Evolutionary conservation across 2,888 invertebrate genomes (phyloP).

Genomic region (Drosophila prostipennis): DNA sequence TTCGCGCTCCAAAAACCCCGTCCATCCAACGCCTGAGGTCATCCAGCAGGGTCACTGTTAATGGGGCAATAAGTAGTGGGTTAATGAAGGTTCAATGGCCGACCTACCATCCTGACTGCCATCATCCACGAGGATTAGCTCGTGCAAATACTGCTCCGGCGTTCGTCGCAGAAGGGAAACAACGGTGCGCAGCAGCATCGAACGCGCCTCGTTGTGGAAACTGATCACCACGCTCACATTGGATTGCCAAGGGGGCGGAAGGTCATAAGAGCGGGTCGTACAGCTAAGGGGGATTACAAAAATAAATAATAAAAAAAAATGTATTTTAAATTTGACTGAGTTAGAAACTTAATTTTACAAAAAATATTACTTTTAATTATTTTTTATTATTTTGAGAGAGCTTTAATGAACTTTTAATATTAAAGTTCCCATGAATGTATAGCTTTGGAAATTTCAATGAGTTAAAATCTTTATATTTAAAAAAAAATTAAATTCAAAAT

Average conservation of each 20-base stretch:
- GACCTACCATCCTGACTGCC: conserved; percentile 80
- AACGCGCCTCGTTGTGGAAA: conserved; percentile 80
- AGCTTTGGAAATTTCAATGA: too few relatives aligned
- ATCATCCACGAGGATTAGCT: conserved; percentile 82
- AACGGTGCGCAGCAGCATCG: conserved; percentile 78
- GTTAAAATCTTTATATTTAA: too few relatives aligned
- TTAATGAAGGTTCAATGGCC: conserved; percentile 18
- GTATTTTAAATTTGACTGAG: too few relatives aligned
- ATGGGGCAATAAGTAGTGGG: background rate
- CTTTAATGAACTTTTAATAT: too few relatives aligned
- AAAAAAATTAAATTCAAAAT: too few relatives aligned
- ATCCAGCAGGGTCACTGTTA: conserved; percentile 48
- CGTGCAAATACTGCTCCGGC: conserved; percentile 69
- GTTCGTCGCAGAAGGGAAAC: conserved; percentile 74
- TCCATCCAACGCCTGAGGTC: conserved; percentile 38
- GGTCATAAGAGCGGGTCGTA: conserved; percentile 44
- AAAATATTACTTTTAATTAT: too few relatives aligned
- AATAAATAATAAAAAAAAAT: too few relatives aligned
- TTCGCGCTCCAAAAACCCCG: background rate
- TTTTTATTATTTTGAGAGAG: too few relatives aligned
- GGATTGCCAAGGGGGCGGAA: conserved; percentile 42
- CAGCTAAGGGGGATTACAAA: conserved; percentile 59
- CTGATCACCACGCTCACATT: conserved; percentile 79
- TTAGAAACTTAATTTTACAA: too few relatives aligned
- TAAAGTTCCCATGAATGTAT: too few relatives aligned